A percentile compares a stretch with the other conserved stretches of the same genome.
Conservation (phyloP, 2,888 invertebrate species). For the Latrodectus hesperus region DNA sequence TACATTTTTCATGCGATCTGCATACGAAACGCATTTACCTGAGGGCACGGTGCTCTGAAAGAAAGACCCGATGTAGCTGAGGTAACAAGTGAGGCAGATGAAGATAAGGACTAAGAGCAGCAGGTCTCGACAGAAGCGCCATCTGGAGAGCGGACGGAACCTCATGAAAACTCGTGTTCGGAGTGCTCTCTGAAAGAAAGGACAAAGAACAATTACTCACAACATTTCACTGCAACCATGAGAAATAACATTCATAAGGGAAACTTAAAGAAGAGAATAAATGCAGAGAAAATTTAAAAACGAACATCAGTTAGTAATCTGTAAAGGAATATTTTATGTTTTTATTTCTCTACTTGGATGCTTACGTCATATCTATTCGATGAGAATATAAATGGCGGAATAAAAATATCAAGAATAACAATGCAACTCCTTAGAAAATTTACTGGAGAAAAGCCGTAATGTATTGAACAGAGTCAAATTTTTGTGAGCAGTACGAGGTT, state of each 20-base stretch:
- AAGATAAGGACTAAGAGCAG: conserved; percentile 60
- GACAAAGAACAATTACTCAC: not conserved
- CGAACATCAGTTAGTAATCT: not conserved
- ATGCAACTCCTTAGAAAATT: no score
- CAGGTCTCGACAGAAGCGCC: conserved; percentile 67
- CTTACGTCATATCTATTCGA: no score
- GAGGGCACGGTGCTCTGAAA: conserved; percentile 49
- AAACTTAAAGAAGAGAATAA: not conserved
- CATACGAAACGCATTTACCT: conserved; percentile 24
- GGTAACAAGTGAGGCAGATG: conserved; percentile 61
- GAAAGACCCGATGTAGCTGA: conserved; percentile 61
- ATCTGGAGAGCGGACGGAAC: conserved; percentile 65
- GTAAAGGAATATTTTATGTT: not conserved
- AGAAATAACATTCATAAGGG: no score
- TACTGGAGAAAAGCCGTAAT: no score
- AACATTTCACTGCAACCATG: no score
- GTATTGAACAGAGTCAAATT: no score
- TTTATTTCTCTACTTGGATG: no score
- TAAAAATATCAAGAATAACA: no score
- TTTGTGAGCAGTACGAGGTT: no score
- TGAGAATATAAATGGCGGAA: no score
- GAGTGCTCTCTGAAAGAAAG: conserved; percentile 36
- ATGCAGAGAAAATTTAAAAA: not conserved
- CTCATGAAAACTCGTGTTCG: conserved; percentile 58
- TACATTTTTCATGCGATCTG: no score